phyloP scores from a whole-genome alignment of 30 jellyfish, hydroid and myxozoan genomes.

The Turritopsis dohrnii region DNA sequence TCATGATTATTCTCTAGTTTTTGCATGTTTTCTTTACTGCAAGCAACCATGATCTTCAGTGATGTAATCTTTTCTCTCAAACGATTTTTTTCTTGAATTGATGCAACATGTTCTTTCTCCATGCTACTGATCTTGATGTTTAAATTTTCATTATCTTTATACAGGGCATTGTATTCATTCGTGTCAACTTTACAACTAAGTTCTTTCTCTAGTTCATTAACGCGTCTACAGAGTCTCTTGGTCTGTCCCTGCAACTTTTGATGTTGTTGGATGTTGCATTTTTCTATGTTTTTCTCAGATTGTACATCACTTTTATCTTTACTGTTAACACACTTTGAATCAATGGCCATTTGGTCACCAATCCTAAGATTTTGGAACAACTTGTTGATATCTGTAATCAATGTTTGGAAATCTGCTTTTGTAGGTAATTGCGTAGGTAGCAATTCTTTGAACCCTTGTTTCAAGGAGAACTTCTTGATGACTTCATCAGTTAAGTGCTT shows the following conservation, averaged over 20 bases:
- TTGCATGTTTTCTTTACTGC: not conserved
- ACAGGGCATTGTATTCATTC: not conserved
- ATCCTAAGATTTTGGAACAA: not conserved
- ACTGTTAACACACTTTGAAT: not conserved
- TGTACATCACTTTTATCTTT: not conserved
- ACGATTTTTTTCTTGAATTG: not conserved
- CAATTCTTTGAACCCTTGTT: not conserved
- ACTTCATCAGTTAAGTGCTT: not conserved
- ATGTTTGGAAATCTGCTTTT: not conserved
- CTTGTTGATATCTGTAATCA: not conserved
- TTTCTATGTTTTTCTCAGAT: too few relatives aligned
- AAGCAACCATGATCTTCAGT: not conserved
- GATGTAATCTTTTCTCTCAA: not conserved
- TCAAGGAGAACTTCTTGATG: not conserved
- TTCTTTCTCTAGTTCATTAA: not conserved
- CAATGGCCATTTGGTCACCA: not conserved
- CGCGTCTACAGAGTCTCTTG: not conserved
- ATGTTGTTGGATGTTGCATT: not conserved
- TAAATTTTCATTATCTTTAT: not conserved
- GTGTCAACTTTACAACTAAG: not conserved
- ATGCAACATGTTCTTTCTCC: not conserved
- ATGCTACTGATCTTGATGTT: not conserved
- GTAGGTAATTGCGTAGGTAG: not conserved
- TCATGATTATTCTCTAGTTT: not conserved
- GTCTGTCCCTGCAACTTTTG: not conserved